These are phyloP conservation scores for Phengaris alcon DNA, from an alignment of 2,888 invertebrate genomes.

Conservation along the genomic window DNA sequence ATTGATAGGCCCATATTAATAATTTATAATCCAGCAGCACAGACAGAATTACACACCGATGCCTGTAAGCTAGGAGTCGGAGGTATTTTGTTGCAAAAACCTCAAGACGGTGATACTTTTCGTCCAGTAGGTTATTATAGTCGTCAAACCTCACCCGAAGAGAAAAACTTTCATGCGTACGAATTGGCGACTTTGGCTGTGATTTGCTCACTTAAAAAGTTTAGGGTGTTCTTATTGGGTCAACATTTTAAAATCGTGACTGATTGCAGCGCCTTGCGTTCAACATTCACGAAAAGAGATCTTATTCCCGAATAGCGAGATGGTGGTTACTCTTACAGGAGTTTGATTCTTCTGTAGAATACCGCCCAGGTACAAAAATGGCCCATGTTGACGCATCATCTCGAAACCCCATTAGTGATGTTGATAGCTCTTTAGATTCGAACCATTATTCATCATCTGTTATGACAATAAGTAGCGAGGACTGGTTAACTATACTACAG, in stretches of 20 bases:
- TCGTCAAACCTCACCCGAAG: conserved; percentile 31
- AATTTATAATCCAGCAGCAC: conserved; percentile 42
- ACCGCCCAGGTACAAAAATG: conserved; percentile 26
- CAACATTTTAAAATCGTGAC: conserved; percentile 18
- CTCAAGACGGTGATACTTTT: conserved; percentile 29
- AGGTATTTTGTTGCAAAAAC: neutral
- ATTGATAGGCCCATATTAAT: conserved; percentile 40
- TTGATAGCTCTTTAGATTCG: conserved; percentile 18
- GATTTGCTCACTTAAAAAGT: conserved; percentile 19
- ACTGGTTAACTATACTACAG: conserved; percentile 36
- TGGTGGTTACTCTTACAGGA: conserved; percentile 41
- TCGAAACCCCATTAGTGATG: no score
- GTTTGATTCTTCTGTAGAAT: conserved; percentile 37
- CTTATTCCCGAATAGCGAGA: conserved; percentile 38
- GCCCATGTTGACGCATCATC: no score
- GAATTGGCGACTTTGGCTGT: no score
- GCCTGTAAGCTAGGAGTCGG: conserved; percentile 23
- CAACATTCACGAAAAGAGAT: conserved; percentile 34
- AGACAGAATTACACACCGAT: conserved; percentile 16
- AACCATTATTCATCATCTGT: conserved; percentile 30
- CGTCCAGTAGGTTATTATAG: conserved; percentile 33
- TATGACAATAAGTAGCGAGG: conserved; percentile 34
- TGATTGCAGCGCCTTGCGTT: conserved; percentile 7
- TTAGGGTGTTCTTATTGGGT: conserved; percentile 22
- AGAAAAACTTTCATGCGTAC: conserved; percentile 30